A percentile compares a stretch with the other conserved stretches of the same genome.
phyloP scores from a whole-genome alignment of 2,888 invertebrate species.

The Drosophila longiperda region DNA sequence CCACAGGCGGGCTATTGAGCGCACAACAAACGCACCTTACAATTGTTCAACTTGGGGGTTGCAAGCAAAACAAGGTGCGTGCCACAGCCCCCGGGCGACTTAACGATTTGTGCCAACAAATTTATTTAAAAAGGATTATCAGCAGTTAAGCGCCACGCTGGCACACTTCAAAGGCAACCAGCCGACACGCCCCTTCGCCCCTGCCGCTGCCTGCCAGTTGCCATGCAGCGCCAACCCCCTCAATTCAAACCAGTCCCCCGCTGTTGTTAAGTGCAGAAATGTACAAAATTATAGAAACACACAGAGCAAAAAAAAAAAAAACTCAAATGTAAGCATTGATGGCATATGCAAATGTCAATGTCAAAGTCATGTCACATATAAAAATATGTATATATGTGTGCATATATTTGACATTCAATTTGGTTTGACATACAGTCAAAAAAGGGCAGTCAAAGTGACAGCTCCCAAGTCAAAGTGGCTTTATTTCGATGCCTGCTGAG shows the following conservation, averaged over 20 bases:
- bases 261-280: conserved; percentile 18
- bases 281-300: conserved; percentile 11
- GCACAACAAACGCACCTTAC: conserved; percentile 42
- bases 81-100: conserved; percentile 47
- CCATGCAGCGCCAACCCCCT: background rate
- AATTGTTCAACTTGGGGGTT: conserved; percentile 32
- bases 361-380: conserved; percentile 67
- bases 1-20: conserved; percentile 15
- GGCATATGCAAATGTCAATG: conserved; percentile 77
- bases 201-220: background rate
- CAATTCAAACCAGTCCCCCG: conserved; percentile 1
- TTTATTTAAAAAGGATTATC: conserved; percentile 82
- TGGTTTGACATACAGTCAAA: conserved; percentile 30
- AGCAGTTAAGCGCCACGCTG: conserved; percentile 80
- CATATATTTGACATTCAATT: conserved; percentile 72
- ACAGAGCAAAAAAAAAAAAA: conserved; percentile 36
- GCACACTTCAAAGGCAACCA: conserved; percentile 74
- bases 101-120: conserved; percentile 81
- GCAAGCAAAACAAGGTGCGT: conserved; percentile 66
- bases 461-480: conserved; percentile 63
- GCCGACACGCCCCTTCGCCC: conserved; percentile 14
- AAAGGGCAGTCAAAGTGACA: conserved; percentile 2
- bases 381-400: conserved; percentile 40
- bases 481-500: conserved; percentile 45
- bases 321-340: conserved; percentile 55